A percentile compares a stretch with the other conserved stretches of the same genome.
These are phyloP conservation scores for Malthinus seriepunctatus DNA, from an alignment of 2,888 invertebrate species.

Conservation along the genomic window DNA sequence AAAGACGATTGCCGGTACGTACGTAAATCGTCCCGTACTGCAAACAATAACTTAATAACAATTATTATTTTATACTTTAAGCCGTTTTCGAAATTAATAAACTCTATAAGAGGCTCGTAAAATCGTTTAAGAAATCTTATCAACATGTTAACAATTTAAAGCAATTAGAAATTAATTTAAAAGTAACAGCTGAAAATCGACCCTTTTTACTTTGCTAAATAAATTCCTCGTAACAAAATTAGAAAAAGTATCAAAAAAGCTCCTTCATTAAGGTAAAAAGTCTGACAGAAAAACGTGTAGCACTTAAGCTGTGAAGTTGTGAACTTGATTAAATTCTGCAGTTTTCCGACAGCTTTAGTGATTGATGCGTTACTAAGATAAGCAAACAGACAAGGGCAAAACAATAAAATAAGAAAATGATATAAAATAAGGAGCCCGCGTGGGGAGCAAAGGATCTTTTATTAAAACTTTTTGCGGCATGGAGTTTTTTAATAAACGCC, in stretches of 20 bases:
- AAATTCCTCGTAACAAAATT: conserved; percentile 25
- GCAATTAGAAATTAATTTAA: not conserved
- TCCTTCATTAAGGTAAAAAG: conserved; percentile 31
- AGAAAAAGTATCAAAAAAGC: conserved; percentile 24
- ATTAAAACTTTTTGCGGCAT: conserved; percentile 49
- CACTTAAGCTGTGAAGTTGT: conserved; percentile 35
- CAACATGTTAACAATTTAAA: not conserved
- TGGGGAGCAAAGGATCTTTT: conserved; percentile 42
- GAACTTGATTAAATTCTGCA: conserved; percentile 51
- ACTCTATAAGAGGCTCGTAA: not conserved
- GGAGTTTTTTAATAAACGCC: conserved; percentile 47
- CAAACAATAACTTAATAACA: no score
- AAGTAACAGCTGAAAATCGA: conserved; percentile 4
- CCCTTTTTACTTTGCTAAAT: conserved; percentile 12
- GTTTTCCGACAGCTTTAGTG: conserved; percentile 48
- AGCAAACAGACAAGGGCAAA: conserved; percentile 45
- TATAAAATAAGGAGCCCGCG: conserved; percentile 48
- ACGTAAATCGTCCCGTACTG: conserved; percentile 20
- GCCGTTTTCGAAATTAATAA: no score
- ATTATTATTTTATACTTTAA: no score
- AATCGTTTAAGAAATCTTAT: not conserved
- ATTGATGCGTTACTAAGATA: conserved; percentile 48
- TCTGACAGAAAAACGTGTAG: conserved; percentile 28
- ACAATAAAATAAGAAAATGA: conserved; percentile 43
- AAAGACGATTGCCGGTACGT: conserved; percentile 33